Conservation (phyloP, 1,140 invertebrate genomes). For the Pogonomyrmex californicus region DNA sequence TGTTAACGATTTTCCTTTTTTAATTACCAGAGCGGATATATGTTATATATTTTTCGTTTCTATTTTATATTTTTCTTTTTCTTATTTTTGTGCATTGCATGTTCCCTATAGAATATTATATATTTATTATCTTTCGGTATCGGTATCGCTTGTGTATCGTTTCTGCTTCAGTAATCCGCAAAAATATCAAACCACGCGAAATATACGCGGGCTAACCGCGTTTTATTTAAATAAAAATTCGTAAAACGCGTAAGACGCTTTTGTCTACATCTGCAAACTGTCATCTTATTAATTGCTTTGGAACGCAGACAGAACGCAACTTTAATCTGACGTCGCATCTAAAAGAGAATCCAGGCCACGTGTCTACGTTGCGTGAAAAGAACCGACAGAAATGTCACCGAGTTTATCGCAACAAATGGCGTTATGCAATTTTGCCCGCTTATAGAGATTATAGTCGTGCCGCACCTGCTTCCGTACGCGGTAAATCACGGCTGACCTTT, state of each 20-base stretch:
- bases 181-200: not conserved
- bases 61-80: not conserved
- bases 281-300: not conserved
- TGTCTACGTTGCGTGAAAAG: not conserved
- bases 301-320: not conserved
- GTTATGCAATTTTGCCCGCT: slow-evolving; percentile 47
- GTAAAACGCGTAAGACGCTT: not conserved
- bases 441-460: slow-evolving; percentile 50
- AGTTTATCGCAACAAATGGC: slow-evolving; percentile 53
- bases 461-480: slow-evolving; percentile 51
- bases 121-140: slow-evolving; percentile 8
- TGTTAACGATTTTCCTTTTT: slow-evolving; percentile 14
- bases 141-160: not conserved
- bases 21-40: slow-evolving; percentile 1
- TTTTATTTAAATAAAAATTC: not conserved
- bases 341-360: not conserved
- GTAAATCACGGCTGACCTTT: slow-evolving; percentile 55
- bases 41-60: not conserved
- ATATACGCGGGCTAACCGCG: not conserved
- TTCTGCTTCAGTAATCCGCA: not conserved
- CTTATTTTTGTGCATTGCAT: not conserved
- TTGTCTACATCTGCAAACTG: not conserved
- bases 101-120: not conserved
- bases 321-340: not conserved
- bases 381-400: slow-evolving; percentile 40